Percentiles rank a stretch among this genome's conserved stretches.
Evolutionary conservation across 2,113 vertebrate genomes (phyloP).

Genomic region (Numenius arquata): DNA sequence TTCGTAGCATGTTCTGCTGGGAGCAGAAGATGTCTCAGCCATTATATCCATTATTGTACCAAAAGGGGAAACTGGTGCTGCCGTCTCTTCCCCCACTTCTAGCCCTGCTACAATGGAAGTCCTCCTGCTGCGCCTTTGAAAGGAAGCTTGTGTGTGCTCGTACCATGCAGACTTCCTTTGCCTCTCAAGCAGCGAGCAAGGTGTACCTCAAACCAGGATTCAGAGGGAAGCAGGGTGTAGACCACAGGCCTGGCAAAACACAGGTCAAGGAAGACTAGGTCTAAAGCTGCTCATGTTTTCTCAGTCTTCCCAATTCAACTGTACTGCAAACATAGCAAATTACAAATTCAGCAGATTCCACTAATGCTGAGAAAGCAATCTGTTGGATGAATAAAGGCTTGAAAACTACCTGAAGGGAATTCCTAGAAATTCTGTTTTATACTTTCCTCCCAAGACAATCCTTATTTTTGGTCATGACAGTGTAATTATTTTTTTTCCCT

Average conservation of each 20-base stretch:
- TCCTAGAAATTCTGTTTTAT: not conserved
- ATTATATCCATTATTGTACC: rapidly evolving
- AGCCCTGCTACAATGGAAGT: not conserved
- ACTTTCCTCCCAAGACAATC: not conserved
- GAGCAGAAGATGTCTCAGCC: not conserved
- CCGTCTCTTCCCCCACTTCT: not conserved
- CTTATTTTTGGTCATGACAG: not conserved
- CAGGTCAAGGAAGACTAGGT: not conserved
- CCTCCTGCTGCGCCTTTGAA: not conserved
- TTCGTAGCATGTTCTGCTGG: not conserved
- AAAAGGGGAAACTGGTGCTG: not conserved
- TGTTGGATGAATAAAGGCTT: not conserved
- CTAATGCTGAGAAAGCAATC: not conserved
- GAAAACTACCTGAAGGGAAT: not conserved
- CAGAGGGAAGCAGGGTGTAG: not conserved
- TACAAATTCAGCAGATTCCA: not conserved
- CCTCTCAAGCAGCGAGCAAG: not conserved
- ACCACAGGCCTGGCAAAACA: not conserved
- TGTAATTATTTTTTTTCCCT: not conserved
- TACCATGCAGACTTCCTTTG: not conserved
- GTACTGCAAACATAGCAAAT: not conserved
- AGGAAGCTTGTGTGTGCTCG: not conserved
- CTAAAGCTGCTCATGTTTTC: not conserved
- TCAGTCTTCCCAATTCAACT: not conserved
- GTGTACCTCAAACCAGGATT: not conserved